A percentile compares a stretch with the other conserved stretches of the same genome.
Conservation (phyloP, 2,113 vertebrate species). For the Sturnira hondurensis region DNA sequence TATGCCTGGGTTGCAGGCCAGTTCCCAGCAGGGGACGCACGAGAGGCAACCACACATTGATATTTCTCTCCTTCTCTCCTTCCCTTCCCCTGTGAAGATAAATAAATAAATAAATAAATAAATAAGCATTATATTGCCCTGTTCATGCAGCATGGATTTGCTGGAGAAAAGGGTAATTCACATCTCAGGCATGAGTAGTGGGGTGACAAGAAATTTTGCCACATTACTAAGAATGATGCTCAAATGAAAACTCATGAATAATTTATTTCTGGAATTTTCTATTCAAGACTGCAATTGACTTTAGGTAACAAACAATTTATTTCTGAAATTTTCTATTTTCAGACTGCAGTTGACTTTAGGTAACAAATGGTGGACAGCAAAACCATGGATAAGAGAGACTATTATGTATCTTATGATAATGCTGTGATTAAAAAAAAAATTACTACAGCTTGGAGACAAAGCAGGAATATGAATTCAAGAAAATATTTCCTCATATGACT, state of each 20-base stretch:
- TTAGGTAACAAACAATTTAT: background rate
- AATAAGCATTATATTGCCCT: no score
- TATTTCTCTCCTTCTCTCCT: no score
- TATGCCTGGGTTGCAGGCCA: no score
- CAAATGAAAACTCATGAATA: background rate
- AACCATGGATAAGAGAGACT: background rate
- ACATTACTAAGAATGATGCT: background rate
- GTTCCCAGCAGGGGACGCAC: no score
- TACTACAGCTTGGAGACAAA: background rate
- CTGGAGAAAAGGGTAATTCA: background rate
- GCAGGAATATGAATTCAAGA: background rate
- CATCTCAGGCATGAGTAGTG: no score
- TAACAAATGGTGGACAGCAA: background rate
- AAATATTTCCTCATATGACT: background rate
- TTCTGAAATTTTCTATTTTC: background rate
- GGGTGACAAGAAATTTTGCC: background rate
- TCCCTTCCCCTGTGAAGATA: no score
- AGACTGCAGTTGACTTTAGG: background rate
- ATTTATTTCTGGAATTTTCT: background rate
- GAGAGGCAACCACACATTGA: no score
- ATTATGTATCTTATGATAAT: background rate
- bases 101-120: no score
- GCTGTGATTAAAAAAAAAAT: background rate
- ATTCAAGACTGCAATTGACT: background rate
- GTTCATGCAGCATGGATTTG: no score